Evolutionary conservation across 2,888 invertebrate genomes (phyloP).

Genomic region (Tetropium fuscum): DNA sequence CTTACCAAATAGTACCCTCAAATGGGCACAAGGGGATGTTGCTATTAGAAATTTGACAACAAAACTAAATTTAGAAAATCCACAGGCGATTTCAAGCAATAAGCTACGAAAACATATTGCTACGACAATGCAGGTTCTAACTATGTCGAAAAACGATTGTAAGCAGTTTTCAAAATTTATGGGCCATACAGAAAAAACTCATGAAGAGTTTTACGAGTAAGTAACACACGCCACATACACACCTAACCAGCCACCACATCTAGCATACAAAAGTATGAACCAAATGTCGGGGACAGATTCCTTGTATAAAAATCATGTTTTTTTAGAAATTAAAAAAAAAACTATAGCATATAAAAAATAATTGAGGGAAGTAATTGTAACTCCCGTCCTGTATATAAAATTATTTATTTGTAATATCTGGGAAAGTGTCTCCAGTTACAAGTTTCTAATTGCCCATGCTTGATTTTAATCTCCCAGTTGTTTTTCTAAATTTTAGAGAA

Average conservation of each 20-base stretch:
- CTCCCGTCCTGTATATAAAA: neutral
- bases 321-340: neutral
- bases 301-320: neutral
- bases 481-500: too few species aligned
- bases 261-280: neutral
- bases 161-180: slow-evolving; percentile 17
- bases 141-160: slow-evolving; percentile 35
- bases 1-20: slow-evolving; percentile 38
- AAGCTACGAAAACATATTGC: slow-evolving; percentile 47
- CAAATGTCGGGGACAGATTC: neutral
- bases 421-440: neutral
- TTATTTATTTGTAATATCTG: neutral
- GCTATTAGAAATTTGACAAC: slow-evolving; percentile 40
- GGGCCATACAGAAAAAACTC: slow-evolving; percentile 10
- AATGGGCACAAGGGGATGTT: slow-evolving; percentile 48
- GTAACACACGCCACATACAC: slow-evolving; percentile 4
- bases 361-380: neutral
- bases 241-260: neutral
- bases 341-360: neutral
- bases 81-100: slow-evolving; percentile 42
- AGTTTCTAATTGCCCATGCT: neutral
- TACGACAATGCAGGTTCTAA: slow-evolving; percentile 44
- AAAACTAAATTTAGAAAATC: slow-evolving; percentile 40
- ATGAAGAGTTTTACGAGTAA: slow-evolving; percentile 16
- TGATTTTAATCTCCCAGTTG: neutral